Evolutionary conservation across 2,113 vertebrate species (phyloP).

Genomic region (Geococcyx californianus): DNA sequence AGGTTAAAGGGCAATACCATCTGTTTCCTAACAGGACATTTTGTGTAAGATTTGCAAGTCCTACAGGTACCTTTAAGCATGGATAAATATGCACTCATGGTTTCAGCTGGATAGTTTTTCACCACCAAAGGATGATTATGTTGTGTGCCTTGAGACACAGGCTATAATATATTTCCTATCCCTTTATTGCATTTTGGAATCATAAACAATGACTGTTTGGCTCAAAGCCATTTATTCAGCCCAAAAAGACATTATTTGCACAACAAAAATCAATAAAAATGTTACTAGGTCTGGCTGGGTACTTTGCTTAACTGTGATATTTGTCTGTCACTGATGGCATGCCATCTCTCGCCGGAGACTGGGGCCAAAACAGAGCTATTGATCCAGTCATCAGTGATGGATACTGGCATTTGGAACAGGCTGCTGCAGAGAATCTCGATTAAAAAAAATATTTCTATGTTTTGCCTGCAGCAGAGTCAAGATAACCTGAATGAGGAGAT

Average conservation of each 20-base stretch:
- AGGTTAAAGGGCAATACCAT: slow-evolving; percentile 82
- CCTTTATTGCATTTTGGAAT: slow-evolving; percentile 96
- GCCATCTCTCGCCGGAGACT: slow-evolving; percentile 94
- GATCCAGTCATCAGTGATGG: slow-evolving; percentile 98
- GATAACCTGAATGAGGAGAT: slow-evolving; percentile 78
- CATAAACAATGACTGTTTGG: slow-evolving; percentile 97
- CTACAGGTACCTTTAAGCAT: slow-evolving; percentile 84
- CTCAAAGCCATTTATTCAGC: slow-evolving; percentile 98
- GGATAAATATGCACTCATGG: slow-evolving; percentile 85
- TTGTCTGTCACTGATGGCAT: slow-evolving; percentile 98
- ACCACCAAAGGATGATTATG: slow-evolving; percentile 90
- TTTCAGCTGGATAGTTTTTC: slow-evolving; percentile 86
- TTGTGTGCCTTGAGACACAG: slow-evolving; percentile 91
- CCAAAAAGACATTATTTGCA: slow-evolving; percentile 98
- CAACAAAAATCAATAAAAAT: slow-evolving; percentile 97
- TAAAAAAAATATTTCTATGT: slow-evolving; percentile 83
- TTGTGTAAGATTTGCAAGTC: slow-evolving; percentile 85
- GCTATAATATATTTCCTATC: slow-evolving; percentile 96
- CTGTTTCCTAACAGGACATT: slow-evolving; percentile 84
- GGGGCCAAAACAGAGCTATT: slow-evolving; percentile 97
- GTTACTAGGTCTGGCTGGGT: slow-evolving; percentile 90
- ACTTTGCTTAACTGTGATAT: slow-evolving; percentile 95
- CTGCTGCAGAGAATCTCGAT: slow-evolving; percentile 88
- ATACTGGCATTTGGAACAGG: slow-evolving; percentile 92
- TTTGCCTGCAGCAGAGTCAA: slow-evolving; percentile 82